Percentiles rank a stretch among this genome's conserved stretches.
These are phyloP conservation scores for Neogale vison DNA, from an alignment of 2,113 vertebrate species.

Conservation along the genomic window DNA sequence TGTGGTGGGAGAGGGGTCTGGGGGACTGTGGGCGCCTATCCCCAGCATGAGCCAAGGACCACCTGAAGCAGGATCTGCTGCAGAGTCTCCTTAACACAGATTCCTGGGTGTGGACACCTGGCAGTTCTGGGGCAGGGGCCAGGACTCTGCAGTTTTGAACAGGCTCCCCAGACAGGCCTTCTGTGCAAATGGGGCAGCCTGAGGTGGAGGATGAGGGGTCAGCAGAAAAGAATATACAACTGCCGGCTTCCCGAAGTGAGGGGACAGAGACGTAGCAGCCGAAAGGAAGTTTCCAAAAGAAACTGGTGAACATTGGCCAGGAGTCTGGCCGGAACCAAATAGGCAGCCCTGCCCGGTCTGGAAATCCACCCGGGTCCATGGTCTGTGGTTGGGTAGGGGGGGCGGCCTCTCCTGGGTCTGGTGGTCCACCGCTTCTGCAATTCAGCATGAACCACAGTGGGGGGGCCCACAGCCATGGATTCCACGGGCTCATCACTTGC, in stretches of 20 bases:
- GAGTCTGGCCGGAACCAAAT: rapidly evolving
- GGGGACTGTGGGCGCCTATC: not conserved
- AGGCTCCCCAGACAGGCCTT: not conserved
- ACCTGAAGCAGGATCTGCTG: rapidly evolving
- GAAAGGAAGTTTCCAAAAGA: not conserved
- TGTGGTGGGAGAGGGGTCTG: not conserved
- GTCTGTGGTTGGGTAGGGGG: not conserved
- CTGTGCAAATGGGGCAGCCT: not conserved
- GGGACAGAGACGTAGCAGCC: not conserved
- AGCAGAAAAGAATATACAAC: not conserved
- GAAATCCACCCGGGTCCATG: not conserved
- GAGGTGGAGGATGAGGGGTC: not conserved
- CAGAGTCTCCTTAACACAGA: too few species aligned
- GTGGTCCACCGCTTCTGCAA: rapidly evolving
- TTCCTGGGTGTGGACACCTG: not conserved
- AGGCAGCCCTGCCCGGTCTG: not conserved
- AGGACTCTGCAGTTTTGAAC: not conserved
- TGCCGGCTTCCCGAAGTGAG: too few species aligned
- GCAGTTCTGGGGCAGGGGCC: not conserved
- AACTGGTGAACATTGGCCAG: not conserved
- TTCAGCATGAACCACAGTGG: not conserved
- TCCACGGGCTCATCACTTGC: not conserved
- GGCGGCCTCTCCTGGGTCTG: not conserved
- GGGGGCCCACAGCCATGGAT: not conserved
- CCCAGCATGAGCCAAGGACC: not conserved